Percentiles rank a stretch among this genome's conserved stretches.
Evolutionary conservation across 1,140 invertebrate genomes (phyloP).

Genomic region (Drosophila neocordata): DNA sequence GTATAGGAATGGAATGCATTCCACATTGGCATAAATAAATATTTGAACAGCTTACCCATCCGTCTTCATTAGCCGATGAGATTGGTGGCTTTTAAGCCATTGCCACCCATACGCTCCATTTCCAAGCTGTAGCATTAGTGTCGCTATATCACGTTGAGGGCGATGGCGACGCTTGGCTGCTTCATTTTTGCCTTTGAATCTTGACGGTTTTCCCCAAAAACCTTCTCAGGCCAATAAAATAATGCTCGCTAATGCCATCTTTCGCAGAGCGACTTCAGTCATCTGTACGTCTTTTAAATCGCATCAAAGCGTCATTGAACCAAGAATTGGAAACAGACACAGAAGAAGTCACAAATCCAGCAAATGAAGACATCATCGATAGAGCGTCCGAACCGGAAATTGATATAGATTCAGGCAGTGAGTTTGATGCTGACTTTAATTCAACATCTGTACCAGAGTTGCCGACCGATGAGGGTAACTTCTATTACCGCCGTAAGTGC

Average conservation of each 20-base stretch:
- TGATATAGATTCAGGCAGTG: not conserved
- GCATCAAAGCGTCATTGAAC: conserved; percentile 46
- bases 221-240: not conserved
- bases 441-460: not conserved
- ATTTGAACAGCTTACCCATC: conserved; percentile 54
- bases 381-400: conserved; percentile 5
- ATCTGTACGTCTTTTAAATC: conserved; percentile 41
- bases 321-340: conserved; percentile 25
- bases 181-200: not conserved
- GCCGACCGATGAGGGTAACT: conserved; percentile 23
- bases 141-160: conserved; percentile 10
- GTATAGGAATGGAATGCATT: not conserved
- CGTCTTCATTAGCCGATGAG: conserved; percentile 52
- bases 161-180: not conserved
- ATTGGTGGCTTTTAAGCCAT: conserved; percentile 30
- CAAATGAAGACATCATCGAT: conserved; percentile 29
- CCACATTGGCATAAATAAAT: conserved; percentile 40
- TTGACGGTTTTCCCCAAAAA: not conserved
- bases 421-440: not conserved
- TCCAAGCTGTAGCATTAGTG: conserved; percentile 17
- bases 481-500: conserved; percentile 55
- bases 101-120: not conserved
- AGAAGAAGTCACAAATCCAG: conserved; percentile 17
- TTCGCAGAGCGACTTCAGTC: conserved; percentile 55
- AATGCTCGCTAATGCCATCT: conserved; percentile 18